These are phyloP conservation scores for Drosophila hydei DNA, from an alignment of 1,140 invertebrate genomes.

Conservation along the genomic window DNA sequence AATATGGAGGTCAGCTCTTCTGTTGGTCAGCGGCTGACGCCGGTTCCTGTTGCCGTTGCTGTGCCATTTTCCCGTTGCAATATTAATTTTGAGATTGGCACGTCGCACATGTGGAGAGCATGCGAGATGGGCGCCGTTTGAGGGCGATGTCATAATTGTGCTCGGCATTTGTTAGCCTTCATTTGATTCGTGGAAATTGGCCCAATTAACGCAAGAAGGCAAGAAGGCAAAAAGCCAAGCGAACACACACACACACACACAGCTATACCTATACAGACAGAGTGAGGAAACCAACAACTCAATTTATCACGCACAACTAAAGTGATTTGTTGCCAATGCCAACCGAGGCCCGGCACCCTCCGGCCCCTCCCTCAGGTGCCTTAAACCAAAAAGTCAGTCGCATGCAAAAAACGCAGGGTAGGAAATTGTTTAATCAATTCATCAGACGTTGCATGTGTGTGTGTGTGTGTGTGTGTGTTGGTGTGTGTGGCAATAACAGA, in stretches of 20 bases:
- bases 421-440: slow-evolving; percentile 82
- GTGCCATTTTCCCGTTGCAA: slow-evolving; percentile 48
- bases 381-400: slow-evolving; percentile 41
- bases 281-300: slow-evolving; percentile 61
- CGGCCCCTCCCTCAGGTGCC: slow-evolving; percentile 1
- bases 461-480: slow-evolving; percentile 40
- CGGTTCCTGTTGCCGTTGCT: slow-evolving; percentile 5
- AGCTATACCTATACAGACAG: no score
- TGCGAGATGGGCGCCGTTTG: neutral
- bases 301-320: slow-evolving; percentile 82
- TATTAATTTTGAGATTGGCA: slow-evolving; percentile 70
- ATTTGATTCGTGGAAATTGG: slow-evolving; percentile 73
- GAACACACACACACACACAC: neutral
- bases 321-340: slow-evolving; percentile 82
- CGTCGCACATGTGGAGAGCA: slow-evolving; percentile 38
- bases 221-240: neutral
- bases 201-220: slow-evolving; percentile 78
- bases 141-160: slow-evolving; percentile 29
- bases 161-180: slow-evolving; percentile 37
- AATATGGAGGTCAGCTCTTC: slow-evolving; percentile 67
- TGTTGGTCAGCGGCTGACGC: slow-evolving; percentile 23
- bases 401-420: slow-evolving; percentile 64
- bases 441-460: slow-evolving; percentile 56
- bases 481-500: slow-evolving; percentile 76
- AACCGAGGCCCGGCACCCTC: slow-evolving; percentile 39